These are phyloP conservation scores for Nezara viridula DNA, from an alignment of 2,888 invertebrate species.

Conservation along the genomic window DNA sequence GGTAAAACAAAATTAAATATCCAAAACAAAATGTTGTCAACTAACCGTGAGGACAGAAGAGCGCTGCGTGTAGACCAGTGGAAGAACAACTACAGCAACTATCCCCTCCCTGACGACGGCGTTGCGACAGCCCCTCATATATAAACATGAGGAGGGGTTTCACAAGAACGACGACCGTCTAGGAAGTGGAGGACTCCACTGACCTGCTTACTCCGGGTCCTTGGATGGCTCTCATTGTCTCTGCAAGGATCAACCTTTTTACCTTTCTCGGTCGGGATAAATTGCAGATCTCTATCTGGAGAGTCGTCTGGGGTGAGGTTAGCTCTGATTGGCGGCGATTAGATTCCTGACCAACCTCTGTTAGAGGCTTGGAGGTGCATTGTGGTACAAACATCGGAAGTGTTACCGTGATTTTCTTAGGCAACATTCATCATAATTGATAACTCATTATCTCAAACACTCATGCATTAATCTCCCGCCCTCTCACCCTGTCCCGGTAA, in stretches of 20 bases:
- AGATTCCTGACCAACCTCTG: not conserved
- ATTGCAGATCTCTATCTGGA: conserved; percentile 21
- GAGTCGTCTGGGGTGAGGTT: not conserved
- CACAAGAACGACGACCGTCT: conserved; percentile 6
- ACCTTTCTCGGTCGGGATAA: not conserved
- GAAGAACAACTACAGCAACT: not conserved
- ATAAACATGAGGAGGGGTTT: conserved; percentile 47
- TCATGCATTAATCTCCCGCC: no score
- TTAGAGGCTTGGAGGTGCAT: not conserved
- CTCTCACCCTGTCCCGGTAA: no score
- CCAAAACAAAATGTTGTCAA: not conserved
- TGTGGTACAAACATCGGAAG: not conserved
- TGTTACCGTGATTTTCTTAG: not conserved
- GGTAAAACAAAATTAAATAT: not conserved
- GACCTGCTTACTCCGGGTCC: conserved; percentile 22
- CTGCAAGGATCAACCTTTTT: conserved; percentile 9
- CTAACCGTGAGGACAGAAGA: not conserved
- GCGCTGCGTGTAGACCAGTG: not conserved
- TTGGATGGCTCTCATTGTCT: not conserved
- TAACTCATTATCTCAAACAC: no score
- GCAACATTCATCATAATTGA: no score
- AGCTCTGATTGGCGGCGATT: not conserved
- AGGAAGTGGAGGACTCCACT: conserved; percentile 36
- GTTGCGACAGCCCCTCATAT: conserved; percentile 35
- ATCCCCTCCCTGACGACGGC: not conserved